phyloP scores from a whole-genome alignment of 1,140 invertebrate genomes.

The Diuraphis noxia region DNA sequence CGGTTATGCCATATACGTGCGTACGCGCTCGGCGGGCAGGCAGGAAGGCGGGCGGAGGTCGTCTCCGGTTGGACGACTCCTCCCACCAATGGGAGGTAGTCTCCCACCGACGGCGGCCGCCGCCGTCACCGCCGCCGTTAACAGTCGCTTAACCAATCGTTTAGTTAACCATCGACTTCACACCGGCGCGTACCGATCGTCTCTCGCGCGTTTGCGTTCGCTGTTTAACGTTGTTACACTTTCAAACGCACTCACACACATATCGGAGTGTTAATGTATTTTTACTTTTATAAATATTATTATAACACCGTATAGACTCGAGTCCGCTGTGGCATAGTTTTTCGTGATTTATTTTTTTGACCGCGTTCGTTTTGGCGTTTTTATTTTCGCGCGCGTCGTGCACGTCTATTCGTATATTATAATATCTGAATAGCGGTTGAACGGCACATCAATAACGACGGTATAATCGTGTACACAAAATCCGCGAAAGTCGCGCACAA shows the following conservation, averaged over 20 bases:
- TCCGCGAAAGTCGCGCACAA: background rate
- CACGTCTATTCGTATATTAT: background rate
- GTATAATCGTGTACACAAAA: background rate
- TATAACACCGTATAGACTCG: background rate
- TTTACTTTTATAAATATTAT: background rate
- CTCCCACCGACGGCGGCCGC: slow-evolving; percentile 7
- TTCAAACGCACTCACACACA: background rate
- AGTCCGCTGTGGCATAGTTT: background rate
- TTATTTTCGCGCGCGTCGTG: background rate
- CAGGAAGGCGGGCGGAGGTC: background rate
- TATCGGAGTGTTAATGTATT: background rate
- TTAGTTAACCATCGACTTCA: slow-evolving; percentile 50
- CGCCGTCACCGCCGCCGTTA: slow-evolving; percentile 41
- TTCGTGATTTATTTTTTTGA: background rate
- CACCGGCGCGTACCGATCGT: slow-evolving; percentile 16
- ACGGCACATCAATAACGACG: no score
- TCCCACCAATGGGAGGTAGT: slow-evolving; percentile 8
- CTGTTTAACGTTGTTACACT: background rate
- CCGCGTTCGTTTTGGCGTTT: background rate
- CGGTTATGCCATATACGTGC: background rate
- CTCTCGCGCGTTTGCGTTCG: background rate
- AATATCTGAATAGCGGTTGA: background rate
- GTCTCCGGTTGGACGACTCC: slow-evolving; percentile 32
- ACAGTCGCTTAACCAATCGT: slow-evolving; percentile 54
- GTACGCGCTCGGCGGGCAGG: background rate